phyloP scores from a whole-genome alignment of 2,113 vertebrate species.

The Paralichthys olivaceus region DNA sequence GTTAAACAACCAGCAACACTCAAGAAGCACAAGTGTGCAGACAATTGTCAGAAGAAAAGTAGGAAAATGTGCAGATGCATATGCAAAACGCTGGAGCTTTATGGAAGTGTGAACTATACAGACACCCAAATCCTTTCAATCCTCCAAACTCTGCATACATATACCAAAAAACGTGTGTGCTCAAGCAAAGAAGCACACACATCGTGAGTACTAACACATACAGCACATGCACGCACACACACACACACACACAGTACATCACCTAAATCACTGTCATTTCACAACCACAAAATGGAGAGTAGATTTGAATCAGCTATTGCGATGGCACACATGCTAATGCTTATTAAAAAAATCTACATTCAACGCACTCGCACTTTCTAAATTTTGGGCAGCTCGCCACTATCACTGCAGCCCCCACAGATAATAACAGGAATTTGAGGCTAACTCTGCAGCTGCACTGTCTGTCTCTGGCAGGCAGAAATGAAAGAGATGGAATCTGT shows the following conservation, averaged over 20 bases:
- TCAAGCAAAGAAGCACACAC: slow-evolving; percentile 25
- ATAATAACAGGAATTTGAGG: slow-evolving; percentile 58
- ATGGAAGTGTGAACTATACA: slow-evolving; percentile 52
- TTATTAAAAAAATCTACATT: slow-evolving; percentile 64
- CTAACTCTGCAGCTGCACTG: slow-evolving; percentile 37
- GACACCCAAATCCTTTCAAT: slow-evolving; percentile 64
- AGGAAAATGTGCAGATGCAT: slow-evolving; percentile 66
- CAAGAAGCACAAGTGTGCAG: slow-evolving; percentile 70
- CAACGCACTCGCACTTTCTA: slow-evolving; percentile 49
- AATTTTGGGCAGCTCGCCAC: slow-evolving; percentile 48
- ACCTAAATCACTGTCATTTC: slow-evolving; percentile 51
- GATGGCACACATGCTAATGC: slow-evolving; percentile 45
- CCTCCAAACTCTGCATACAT: slow-evolving; percentile 51
- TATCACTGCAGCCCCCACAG: slow-evolving; percentile 33
- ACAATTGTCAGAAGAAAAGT: slow-evolving; percentile 52
- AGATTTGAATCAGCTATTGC: slow-evolving; percentile 43
- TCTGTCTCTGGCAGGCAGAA: slow-evolving; percentile 39
- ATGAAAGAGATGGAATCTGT: slow-evolving; percentile 49
- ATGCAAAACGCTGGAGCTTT: slow-evolving; percentile 64
- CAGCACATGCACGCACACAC: no score
- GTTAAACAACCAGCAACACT: slow-evolving; percentile 79
- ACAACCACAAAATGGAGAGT: slow-evolving; percentile 22
- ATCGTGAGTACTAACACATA: not conserved
- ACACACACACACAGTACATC: no score
- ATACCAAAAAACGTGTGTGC: slow-evolving; percentile 25